Percentiles rank a stretch among this genome's conserved stretches.
These are phyloP conservation scores for Cheirogaleus major DNA, from an alignment of 2,797 vertebrate genomes.

Conservation along the genomic window DNA sequence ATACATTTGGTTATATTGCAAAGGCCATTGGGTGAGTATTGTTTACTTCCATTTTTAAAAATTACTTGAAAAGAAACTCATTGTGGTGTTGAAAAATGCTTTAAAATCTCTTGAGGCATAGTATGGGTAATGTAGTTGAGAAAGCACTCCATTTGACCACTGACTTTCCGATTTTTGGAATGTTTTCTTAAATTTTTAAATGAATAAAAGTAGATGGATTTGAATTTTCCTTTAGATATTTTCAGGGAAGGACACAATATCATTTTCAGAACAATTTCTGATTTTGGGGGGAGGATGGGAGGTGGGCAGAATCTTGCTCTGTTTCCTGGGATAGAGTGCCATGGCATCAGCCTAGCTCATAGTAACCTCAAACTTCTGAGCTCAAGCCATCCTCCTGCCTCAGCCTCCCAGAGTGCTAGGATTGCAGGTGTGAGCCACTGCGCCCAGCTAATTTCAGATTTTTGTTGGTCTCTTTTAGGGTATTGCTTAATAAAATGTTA, in stretches of 20 bases:
- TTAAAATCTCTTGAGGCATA: background rate
- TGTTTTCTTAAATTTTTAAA: background rate
- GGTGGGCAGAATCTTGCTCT: too few relatives aligned
- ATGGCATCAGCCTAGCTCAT: too few relatives aligned
- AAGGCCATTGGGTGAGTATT: slow-evolving; percentile 97
- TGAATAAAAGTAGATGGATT: background rate
- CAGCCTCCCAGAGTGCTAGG: too few relatives aligned
- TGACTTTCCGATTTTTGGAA: background rate
- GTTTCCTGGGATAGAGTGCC: too few relatives aligned
- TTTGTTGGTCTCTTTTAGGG: background rate
- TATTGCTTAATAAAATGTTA: slow-evolving; percentile 10
- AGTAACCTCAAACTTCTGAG: too few relatives aligned
- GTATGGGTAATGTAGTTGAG: background rate
- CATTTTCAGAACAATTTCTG: slow-evolving; percentile 6
- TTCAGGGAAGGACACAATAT: background rate
- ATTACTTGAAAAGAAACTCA: background rate
- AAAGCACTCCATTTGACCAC: slow-evolving; percentile 7
- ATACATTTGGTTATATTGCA: slow-evolving; percentile 99
- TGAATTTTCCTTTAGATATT: background rate
- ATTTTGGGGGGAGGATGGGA: background rate
- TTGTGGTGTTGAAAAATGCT: background rate
- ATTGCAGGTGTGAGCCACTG: too few relatives aligned
- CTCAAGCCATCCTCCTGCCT: too few relatives aligned
- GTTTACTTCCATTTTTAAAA: background rate
- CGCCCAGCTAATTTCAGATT: background rate